A percentile compares a stretch with the other conserved stretches of the same genome.
phyloP scores from a whole-genome alignment of 2,888 invertebrate species.

The Microdon myrmicae region DNA sequence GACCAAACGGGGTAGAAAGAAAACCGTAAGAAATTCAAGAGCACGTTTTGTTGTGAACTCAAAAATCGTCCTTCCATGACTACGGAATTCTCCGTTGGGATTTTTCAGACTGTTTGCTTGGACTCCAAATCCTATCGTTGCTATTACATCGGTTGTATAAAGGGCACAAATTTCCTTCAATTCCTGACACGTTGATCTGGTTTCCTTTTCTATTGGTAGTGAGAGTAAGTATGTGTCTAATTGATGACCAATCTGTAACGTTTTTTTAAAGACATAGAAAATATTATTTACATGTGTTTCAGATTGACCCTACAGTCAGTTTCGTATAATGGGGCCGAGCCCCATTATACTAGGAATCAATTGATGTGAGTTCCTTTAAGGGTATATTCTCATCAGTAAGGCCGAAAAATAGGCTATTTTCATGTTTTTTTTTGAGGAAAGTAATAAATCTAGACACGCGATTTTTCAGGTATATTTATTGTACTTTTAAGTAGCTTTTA shows the following conservation, averaged over 20 bases:
- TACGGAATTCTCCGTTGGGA: constrained; percentile 66
- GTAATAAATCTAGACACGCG: no score
- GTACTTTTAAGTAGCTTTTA: no score
- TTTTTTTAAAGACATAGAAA: not conserved
- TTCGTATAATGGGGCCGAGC: not conserved
- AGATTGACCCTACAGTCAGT: not conserved
- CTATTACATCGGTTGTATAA: constrained; percentile 67
- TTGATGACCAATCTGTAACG: constrained; percentile 58
- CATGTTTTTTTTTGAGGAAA: no score
- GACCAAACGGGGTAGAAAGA: constrained; percentile 66
- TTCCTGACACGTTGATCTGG: constrained; percentile 57
- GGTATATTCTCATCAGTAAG: no score
- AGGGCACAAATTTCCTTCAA: constrained; percentile 63
- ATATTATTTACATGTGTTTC: not conserved
- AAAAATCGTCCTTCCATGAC: constrained; percentile 65
- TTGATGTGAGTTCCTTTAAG: not conserved
- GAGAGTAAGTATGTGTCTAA: constrained; percentile 58
- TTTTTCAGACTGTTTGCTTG: constrained; percentile 66
- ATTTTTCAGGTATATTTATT: no score
- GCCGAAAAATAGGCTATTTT: no score
- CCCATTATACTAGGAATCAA: not conserved
- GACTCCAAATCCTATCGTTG: constrained; percentile 68
- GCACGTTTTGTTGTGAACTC: constrained; percentile 59
- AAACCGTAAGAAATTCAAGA: constrained; percentile 63
- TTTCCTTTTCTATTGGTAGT: constrained; percentile 54